A percentile compares a stretch with the other conserved stretches of the same genome.
These are phyloP conservation scores for Brachyopa scutellaris DNA, from an alignment of 2,888 invertebrate species.

Conservation along the genomic window DNA sequence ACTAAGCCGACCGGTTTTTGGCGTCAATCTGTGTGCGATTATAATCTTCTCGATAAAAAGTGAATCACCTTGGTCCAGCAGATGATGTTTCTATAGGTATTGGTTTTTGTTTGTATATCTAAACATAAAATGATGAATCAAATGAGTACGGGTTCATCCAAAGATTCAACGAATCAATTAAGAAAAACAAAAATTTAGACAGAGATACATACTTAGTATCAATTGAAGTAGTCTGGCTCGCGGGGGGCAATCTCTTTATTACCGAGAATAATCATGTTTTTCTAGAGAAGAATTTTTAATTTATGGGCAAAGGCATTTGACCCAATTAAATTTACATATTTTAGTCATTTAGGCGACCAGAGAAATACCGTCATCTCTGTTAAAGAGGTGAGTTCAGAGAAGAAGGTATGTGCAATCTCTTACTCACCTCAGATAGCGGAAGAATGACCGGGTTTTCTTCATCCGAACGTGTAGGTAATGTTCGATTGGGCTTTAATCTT, in stretches of 20 bases:
- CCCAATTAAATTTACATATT: conserved; percentile 16
- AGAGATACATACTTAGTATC: no score
- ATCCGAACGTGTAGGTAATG: no score
- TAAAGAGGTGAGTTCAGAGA: no score
- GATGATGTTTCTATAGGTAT: neutral
- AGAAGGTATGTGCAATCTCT: no score
- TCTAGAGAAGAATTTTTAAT: neutral
- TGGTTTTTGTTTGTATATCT: no score
- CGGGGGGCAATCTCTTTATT: neutral
- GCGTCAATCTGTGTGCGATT: conserved; percentile 18
- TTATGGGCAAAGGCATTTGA: conserved; percentile 1
- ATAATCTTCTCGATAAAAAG: neutral
- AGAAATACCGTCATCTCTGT: neutral
- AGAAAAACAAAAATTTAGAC: neutral
- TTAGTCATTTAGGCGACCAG: neutral
- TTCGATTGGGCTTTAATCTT: neutral
- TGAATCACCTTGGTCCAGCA: conserved; percentile 11
- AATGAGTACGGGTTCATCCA: neutral
- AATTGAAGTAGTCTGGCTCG: neutral
- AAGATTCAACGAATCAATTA: conserved; percentile 3
- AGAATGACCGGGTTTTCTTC: no score
- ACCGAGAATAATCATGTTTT: neutral
- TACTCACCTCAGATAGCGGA: no score
- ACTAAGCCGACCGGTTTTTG: conserved; percentile 26
- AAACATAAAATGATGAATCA: neutral